phyloP scores from a whole-genome alignment of 2,113 vertebrate species.

The Aramus guarauna region DNA sequence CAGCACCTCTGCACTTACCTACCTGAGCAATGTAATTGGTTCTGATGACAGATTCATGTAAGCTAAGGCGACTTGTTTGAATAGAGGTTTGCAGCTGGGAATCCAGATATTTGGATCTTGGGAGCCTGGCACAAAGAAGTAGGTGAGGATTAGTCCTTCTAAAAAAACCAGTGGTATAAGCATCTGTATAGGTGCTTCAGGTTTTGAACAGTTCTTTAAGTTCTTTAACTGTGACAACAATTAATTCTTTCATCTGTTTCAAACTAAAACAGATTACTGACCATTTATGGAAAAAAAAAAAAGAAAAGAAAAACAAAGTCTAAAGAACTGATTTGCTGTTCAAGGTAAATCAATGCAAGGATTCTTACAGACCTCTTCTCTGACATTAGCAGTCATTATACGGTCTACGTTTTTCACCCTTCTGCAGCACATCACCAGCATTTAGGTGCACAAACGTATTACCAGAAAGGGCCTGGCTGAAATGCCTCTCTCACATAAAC shows the following conservation, averaged over 20 bases:
- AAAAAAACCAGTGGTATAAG: neutral
- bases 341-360: neutral
- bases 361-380: neutral
- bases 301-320: neutral
- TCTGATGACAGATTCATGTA: neutral
- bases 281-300: neutral
- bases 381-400: neutral
- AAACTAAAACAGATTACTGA: neutral
- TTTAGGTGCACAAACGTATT: neutral
- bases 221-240: neutral
- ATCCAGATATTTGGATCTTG: neutral
- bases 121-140: neutral
- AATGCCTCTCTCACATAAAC: constrained; percentile 1
- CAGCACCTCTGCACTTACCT: neutral
- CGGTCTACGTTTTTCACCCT: neutral
- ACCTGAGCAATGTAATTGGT: neutral
- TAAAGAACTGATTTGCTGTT: neutral
- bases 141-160: neutral
- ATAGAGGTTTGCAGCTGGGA: neutral
- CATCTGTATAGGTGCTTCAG: neutral
- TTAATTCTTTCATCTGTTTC: neutral
- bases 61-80: neutral
- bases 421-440: neutral
- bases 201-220: neutral
- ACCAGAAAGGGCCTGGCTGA: neutral